Evolutionary conservation across 1,140 invertebrate species (phyloP), one percentile per base, ranked within the genome.

Genomic region (Mya arenaria): DNA sequence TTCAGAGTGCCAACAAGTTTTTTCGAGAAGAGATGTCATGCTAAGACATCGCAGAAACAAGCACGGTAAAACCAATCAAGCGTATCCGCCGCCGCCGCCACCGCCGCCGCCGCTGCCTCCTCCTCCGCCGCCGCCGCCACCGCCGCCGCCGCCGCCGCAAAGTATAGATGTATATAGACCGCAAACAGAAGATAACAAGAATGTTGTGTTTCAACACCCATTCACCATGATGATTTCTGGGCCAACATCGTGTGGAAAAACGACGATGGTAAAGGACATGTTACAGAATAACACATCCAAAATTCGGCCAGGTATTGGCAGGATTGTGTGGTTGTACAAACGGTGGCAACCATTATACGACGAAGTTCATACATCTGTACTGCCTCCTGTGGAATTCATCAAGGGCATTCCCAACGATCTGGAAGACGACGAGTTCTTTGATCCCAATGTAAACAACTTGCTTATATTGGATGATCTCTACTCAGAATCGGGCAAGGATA

Each of bases 311-410:
- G 39, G n/a, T 69, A 13, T 69, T 6, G 36, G 65, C 25, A 63
- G 58, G 34, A 63, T 63, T 8, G 37, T 77, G 41, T 77, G 73
- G 73, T 39, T 77, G 4, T 77, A 62, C 37, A 77, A 44, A 65
- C 17, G 73, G 36, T 77, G 25, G 73, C 73, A 77, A 32, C 58
- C 73, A 48, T 77, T 77, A 17, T 77, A 77, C 39, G 28, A 19
- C 8, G 58, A 10, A 17, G 48, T 62, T 63, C 15, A 63, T 44
- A 41, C 13, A 6, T 25, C 56, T n/a, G 73, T 77, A n/a, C 10
- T 44, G 19, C 73, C 58, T 28, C 37, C 5, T 48, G 73, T 65
- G 15, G 56, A 77, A 28, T 77, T 77, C 48, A 63, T 77, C 5
- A 34, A 65, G 34, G 73, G 73, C n/a, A 39, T 77, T 4, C 73